Base-by-base conservation (phyloP, 2,113 vertebrate genomes). In the Donacobius atricapilla region DNA sequence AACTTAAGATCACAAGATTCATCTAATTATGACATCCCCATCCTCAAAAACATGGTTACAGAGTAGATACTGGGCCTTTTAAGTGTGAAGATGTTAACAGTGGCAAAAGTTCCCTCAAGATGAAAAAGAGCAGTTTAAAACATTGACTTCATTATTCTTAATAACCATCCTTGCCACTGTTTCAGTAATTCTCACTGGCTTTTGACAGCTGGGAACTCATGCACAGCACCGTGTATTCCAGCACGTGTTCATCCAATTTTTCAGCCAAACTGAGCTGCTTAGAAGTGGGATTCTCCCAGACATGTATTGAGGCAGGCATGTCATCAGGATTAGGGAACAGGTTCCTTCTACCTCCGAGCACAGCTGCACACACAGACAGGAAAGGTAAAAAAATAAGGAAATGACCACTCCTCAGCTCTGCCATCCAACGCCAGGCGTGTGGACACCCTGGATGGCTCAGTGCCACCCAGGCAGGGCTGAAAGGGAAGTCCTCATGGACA, bases 401-500 rank as follows among this genome's bases (percentile, higher is more conserved):
- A n/a, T n/a, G n/a, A n/a, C n/a, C 39, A 7, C 42, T 48, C 23
- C 28, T 45, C 73, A 50, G 44, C 13, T 61, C 70, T 77, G 44
- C 20, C 54, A 39, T 3, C 6, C 44, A 25, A 10, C 7, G 10
- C 42, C 64, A 93, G 42, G 47, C 0, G 0, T 13, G 48, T 2
- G 76, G 39, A 61, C 64, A 61, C 25, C 77, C 53, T 0, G 0
- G 35, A 10, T 2, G 45, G 72, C 45, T 72, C 66, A 8, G 63
- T 50, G 58, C 28, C 37, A 53, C 11, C n/a, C 45, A 50, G 40
- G n/a, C 60, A 37, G 28, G 37, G 40, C 53, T 13, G 3, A 63
- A 23, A 51, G 68, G 8, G 13, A 69, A 90, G 30, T 53, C 45
- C 39, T 78, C 13, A 15, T 1, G n/a, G 31, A 64, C 21, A 54